Evolutionary conservation across 1,140 invertebrate species (phyloP).

Genomic region (Lucilia sericata): DNA sequence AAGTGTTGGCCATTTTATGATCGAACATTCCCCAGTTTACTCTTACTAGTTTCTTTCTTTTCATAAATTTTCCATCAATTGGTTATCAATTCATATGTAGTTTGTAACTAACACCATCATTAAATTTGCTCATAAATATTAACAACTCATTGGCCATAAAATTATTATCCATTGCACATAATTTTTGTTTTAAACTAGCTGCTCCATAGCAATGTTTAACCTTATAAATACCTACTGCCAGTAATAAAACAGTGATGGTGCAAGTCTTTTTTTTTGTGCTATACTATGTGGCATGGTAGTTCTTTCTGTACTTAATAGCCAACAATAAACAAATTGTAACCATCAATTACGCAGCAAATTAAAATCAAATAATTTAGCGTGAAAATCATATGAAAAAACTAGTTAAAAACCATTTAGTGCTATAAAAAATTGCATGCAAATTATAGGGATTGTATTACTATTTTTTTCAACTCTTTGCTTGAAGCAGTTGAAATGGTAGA

Average conservation of each 20-base stretch:
- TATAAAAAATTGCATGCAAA: slow-evolving; percentile 61
- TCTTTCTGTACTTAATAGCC: slow-evolving; percentile 51
- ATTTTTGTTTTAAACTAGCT: slow-evolving; percentile 28
- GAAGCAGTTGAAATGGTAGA: not conserved
- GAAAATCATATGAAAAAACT: slow-evolving; percentile 57
- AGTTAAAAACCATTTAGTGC: slow-evolving; percentile 52
- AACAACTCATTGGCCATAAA: slow-evolving; percentile 41
- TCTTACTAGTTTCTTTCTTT: too few species aligned
- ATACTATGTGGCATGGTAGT: not conserved
- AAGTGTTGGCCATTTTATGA: too few species aligned
- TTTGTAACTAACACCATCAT: slow-evolving; percentile 1
- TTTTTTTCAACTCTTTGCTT: too few species aligned
- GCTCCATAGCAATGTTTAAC: not conserved
- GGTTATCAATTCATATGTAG: not conserved
- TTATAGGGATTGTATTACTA: slow-evolving; percentile 54
- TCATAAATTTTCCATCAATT: not conserved
- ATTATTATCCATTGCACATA: slow-evolving; percentile 22
- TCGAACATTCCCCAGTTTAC: too few species aligned
- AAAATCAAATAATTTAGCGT: slow-evolving; percentile 66
- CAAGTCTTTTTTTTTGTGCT: not conserved
- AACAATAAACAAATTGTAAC: slow-evolving; percentile 49
- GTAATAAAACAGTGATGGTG: not conserved
- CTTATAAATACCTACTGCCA: not conserved
- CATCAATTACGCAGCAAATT: slow-evolving; percentile 66
- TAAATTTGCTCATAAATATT: slow-evolving; percentile 31